These are phyloP conservation scores for Herpetotheres cachinnans DNA, from an alignment of 2,113 vertebrate species.

Conservation along the genomic window DNA sequence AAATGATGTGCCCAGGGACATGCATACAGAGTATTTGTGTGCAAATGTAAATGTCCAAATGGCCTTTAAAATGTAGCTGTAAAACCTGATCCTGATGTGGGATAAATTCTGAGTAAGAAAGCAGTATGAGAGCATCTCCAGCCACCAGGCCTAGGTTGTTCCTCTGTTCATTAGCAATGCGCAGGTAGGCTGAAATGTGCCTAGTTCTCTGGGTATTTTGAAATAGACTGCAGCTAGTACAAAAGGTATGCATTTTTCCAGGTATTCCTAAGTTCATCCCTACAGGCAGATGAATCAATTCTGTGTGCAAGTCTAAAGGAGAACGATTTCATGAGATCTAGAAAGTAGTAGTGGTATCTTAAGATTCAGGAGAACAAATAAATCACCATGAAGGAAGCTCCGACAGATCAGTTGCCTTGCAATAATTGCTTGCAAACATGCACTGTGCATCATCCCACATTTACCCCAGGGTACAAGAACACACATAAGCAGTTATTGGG, in stretches of 20 bases:
- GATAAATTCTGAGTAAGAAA: neutral
- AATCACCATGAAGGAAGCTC: neutral
- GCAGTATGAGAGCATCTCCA: neutral
- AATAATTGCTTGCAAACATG: neutral
- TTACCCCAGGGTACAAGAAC: neutral
- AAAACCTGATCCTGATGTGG: neutral
- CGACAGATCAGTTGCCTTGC: neutral
- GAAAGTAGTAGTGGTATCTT: neutral
- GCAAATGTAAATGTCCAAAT: neutral
- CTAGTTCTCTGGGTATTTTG: neutral
- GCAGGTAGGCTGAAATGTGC: neutral
- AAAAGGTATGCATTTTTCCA: neutral
- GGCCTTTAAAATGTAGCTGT: neutral
- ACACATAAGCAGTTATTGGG: neutral
- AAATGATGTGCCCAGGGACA: neutral
- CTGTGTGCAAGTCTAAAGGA: neutral
- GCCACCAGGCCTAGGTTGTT: neutral
- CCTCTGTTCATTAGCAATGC: neutral
- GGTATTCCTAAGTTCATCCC: neutral
- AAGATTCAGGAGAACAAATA: neutral
- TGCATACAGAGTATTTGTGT: neutral
- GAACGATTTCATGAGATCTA: neutral
- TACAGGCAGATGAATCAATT: neutral
- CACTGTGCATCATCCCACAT: neutral
- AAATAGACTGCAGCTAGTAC: neutral